Conservation (phyloP, 2,113 vertebrate species). For the Lethenteron reissneri region DNA sequence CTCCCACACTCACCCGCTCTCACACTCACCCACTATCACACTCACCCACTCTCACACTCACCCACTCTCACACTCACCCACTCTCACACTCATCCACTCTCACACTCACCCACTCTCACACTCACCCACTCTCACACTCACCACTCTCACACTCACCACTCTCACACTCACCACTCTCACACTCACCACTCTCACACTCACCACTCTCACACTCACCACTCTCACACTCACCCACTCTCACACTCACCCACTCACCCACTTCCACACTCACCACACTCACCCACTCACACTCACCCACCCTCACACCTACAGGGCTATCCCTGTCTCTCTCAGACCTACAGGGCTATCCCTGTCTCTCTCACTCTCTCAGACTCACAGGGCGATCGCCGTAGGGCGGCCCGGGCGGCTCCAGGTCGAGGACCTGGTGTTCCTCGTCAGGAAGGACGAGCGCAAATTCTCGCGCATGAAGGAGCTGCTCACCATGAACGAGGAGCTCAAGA, state of each 20-base stretch:
- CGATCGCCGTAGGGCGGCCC: constrained; percentile 88
- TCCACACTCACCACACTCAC: no score
- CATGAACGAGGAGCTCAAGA: constrained; percentile 94
- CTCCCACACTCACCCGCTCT: no score
- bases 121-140: no score
- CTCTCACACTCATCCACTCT: no score
- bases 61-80: no score
- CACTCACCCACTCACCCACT: neutral
- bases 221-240: neutral
- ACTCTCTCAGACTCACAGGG: constrained; percentile 56
- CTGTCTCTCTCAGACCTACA: neutral
- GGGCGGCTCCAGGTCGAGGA: constrained; percentile 95
- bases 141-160: no score
- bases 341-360: neutral
- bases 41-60: no score
- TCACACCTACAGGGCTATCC: neutral
- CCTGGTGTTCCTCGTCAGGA: constrained; percentile 86
- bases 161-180: no score
- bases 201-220: neutral
- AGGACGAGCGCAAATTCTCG: constrained; percentile 87
- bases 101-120: no score
- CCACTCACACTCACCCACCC: no score
- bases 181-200: neutral
- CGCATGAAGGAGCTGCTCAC: constrained; percentile 88
- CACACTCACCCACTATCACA: no score